Conservation (phyloP, 1,140 invertebrate species). For the Drosophila saltans region DNA sequence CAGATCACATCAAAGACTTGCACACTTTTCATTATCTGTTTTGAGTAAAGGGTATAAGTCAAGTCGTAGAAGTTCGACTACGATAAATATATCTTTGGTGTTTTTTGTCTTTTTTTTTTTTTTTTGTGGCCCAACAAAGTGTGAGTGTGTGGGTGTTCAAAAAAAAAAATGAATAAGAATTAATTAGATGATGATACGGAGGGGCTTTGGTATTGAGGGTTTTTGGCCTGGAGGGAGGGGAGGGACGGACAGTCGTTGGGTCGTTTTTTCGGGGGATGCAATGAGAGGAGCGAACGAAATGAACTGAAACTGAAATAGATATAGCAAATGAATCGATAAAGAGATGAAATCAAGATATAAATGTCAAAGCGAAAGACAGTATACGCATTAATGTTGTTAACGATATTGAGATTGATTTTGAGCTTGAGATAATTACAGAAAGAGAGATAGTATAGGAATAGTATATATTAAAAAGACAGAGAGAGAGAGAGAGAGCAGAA, state of each 20-base stretch:
- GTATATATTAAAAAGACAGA: constrained; percentile 13
- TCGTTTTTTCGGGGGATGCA: constrained; percentile 22
- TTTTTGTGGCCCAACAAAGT: constrained; percentile 44
- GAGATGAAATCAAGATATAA: constrained; percentile 18
- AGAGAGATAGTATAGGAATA: constrained; percentile 8
- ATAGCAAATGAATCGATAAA: constrained; percentile 15
- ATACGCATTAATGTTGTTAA: constrained; percentile 4
- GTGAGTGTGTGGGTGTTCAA: constrained; percentile 38
- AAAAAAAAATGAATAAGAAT: constrained; percentile 5
- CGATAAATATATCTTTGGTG: background rate
- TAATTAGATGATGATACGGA: background rate
- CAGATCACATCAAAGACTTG: too few species aligned
- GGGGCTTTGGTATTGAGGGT: background rate
- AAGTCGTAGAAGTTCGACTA: background rate
- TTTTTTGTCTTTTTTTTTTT: constrained; percentile 18
- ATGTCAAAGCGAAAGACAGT: constrained; percentile 47
- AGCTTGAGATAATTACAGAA: background rate
- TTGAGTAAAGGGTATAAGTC: background rate
- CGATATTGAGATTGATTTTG: background rate
- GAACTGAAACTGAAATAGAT: constrained; percentile 24
- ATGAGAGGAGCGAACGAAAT: constrained; percentile 15
- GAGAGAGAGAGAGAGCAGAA: constrained; percentile 39
- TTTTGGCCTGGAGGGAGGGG: background rate
- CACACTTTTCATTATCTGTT: background rate
- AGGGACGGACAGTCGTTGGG: too few species aligned